These are phyloP conservation scores for Lophius americanus DNA, from an alignment of 2,797 vertebrate species.

Conservation along the genomic window DNA sequence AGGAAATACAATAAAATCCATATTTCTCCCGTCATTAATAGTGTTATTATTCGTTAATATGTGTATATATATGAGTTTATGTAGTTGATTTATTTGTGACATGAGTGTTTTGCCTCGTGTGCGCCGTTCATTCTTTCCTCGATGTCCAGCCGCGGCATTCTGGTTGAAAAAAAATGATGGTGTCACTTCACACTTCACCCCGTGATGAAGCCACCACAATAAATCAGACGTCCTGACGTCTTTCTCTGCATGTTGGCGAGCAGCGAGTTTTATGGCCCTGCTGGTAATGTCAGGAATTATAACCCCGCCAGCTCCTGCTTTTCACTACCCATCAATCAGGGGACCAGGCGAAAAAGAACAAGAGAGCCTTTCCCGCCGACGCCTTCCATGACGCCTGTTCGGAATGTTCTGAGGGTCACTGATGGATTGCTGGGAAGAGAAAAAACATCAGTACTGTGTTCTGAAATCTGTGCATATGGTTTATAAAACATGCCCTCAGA, in stretches of 20 bases:
- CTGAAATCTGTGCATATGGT: background rate
- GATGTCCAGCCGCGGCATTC: constrained; percentile 27
- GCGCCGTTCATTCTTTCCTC: constrained; percentile 35
- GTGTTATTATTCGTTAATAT: no score
- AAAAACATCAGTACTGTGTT: background rate
- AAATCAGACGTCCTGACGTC: constrained; percentile 57
- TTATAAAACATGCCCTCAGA: no score
- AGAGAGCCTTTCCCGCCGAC: constrained; percentile 50
- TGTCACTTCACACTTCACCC: constrained; percentile 56
- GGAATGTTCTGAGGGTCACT: constrained; percentile 38
- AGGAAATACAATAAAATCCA: no score
- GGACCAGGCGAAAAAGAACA: constrained; percentile 40
- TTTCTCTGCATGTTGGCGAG: constrained; percentile 53
- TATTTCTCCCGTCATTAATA: no score
- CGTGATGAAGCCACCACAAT: constrained; percentile 63
- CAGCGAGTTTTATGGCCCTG: constrained; percentile 65
- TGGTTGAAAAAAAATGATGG: constrained; percentile 54
- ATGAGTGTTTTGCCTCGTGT: background rate
- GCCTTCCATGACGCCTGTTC: constrained; percentile 42
- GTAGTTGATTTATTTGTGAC: no score
- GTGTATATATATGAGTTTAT: no score
- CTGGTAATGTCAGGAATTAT: constrained; percentile 72
- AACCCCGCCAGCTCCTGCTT: constrained; percentile 55
- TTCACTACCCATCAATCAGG: constrained; percentile 72
- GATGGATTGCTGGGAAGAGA: constrained; percentile 48